phyloP scores from a whole-genome alignment of 2,888 invertebrate genomes.

The Caenorhabditis uteleia region DNA sequence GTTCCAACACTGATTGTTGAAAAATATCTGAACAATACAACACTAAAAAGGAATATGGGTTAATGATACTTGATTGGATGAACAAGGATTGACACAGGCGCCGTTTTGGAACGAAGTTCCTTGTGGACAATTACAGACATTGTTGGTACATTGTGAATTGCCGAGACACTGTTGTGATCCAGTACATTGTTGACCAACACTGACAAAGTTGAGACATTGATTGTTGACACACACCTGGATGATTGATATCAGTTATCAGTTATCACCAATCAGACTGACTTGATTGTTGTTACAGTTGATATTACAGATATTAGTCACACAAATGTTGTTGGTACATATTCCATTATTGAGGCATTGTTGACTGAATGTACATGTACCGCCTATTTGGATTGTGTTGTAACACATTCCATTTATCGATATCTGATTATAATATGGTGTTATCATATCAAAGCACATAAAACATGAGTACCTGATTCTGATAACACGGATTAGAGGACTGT shows the following conservation, averaged over 20 bases:
- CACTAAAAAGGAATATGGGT: too few relatives aligned
- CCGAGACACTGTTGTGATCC: constrained; percentile 35
- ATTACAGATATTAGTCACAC: constrained; percentile 20
- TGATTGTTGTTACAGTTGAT: constrained; percentile 19
- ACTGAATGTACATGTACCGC: constrained; percentile 42
- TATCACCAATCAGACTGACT: too few relatives aligned
- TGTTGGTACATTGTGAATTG: constrained; percentile 28
- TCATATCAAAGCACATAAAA: too few relatives aligned
- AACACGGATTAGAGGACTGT: not conserved
- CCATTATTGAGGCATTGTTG: constrained; percentile 46
- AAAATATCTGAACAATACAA: constrained; percentile 32
- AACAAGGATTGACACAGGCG: constrained; percentile 21
- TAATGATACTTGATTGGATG: constrained; percentile 24
- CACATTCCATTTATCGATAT: constrained; percentile 14
- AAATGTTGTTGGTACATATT: constrained; percentile 33
- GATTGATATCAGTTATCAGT: too few relatives aligned
- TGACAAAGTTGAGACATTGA: constrained; percentile 31
- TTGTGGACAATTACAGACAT: constrained; percentile 29
- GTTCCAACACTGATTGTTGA: constrained; percentile 53
- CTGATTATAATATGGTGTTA: too few relatives aligned
- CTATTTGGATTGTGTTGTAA: constrained; percentile 39
- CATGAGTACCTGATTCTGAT: not conserved
- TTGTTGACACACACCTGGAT: constrained; percentile 37
- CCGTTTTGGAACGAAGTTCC: constrained; percentile 16
- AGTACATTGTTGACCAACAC: constrained; percentile 23